phyloP scores from a whole-genome alignment of 2,888 invertebrate species.

The Himalopsyche tibetana region DNA sequence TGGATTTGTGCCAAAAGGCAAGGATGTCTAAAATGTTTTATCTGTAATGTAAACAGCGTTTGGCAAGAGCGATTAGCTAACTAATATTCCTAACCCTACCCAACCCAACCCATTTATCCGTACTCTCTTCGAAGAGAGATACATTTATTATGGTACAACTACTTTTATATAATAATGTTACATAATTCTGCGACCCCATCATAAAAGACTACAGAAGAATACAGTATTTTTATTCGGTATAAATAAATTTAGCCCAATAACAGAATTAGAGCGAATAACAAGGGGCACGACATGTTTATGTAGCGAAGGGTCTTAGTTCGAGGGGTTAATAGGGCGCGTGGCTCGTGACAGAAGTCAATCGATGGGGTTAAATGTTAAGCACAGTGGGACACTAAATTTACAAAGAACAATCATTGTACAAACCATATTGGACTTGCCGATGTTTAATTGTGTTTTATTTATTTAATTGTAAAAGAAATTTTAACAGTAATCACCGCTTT shows the following conservation, averaged over 20 bases:
- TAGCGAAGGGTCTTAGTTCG: not conserved
- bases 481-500: too few relatives aligned
- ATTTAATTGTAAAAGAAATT: too few relatives aligned
- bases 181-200: not conserved
- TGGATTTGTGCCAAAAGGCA: too few relatives aligned
- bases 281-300: not conserved
- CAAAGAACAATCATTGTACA: not conserved
- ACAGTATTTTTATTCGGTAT: not conserved
- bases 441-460: too few relatives aligned
- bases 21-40: too few relatives aligned
- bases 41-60: too few relatives aligned
- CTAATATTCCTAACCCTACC: too few relatives aligned
- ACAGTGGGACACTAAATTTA: not conserved
- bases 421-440: too few relatives aligned
- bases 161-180: not conserved
- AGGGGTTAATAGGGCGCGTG: slow-evolving; percentile 24
- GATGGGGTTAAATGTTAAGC: slow-evolving; percentile 8
- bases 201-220: not conserved
- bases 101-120: not conserved
- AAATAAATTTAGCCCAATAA: not conserved
- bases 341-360: slow-evolving; percentile 18
- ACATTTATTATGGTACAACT: not conserved
- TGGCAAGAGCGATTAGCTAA: too few relatives aligned
- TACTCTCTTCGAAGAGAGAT: not conserved
- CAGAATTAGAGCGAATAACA: slow-evolving; percentile 29